Evolutionary conservation across 2,113 vertebrate genomes (phyloP), one percentile per base, ranked within the genome.

Genomic region (Rutilus rutilus): DNA sequence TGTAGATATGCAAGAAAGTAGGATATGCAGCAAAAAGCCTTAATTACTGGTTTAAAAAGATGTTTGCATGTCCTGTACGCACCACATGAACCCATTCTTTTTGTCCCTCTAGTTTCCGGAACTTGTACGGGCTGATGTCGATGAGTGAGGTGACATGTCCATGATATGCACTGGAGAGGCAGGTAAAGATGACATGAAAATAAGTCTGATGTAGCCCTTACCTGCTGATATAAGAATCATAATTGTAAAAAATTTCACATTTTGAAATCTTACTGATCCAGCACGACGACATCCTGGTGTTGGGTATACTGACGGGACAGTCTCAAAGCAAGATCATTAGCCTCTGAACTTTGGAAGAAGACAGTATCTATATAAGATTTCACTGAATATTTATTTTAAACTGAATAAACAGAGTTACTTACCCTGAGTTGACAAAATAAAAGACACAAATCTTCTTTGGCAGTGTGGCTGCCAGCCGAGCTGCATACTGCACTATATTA

Each of bases 1-100:
- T 99, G 33, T 3, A 45, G 71, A 33, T 74, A 85, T 25, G 12
- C 25, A 75, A 85, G 15, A 25, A 36, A 71, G 36, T 25, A 21
- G 54, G 27, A 17, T 23, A 60, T 73, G 21, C 59, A 39, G 54
- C 30, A 19, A 57, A 71, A 15, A 82, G 25, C 6, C 15, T 11
- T 39, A 23, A 59, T 30, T 27, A 39, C 3, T 50, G 17, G 8
- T 8, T 69, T 17, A 17, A 60, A 81, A 57, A 21, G 25, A 60
- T 30, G 14, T 45, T 52, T 77, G 25, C 21, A 33, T 50, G 27
- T 33, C 0, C 4, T 80, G 65, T 94, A 95, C 98, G 74, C 93
- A 99, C 98, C 97, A 99, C 97, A 0, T 99, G 98, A 92, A 99
- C 97, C 97, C 97, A 99, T 86, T 99, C 96, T 95, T 98, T 98